A percentile compares a stretch with the other conserved stretches of the same genome.
phyloP scores from a whole-genome alignment of 2,888 invertebrate species.

The Pimpla rufipes region DNA sequence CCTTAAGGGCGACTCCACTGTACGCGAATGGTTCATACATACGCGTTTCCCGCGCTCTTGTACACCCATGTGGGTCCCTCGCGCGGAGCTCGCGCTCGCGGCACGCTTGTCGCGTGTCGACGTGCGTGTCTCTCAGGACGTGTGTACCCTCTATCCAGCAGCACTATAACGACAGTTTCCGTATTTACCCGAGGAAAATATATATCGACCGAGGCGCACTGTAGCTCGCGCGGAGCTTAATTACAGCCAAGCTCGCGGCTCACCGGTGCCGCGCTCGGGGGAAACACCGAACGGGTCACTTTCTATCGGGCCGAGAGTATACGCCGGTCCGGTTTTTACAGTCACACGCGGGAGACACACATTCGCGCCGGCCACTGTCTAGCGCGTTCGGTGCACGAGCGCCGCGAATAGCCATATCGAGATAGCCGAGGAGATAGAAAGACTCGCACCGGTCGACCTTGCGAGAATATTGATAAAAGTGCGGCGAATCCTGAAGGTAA shows the following conservation, averaged over 20 bases:
- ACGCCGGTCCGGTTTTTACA: conserved; percentile 52
- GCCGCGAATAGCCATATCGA: conserved; percentile 50
- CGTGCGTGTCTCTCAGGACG: conserved; percentile 16
- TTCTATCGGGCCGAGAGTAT: conserved; percentile 64
- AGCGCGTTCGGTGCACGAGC: conserved; percentile 35
- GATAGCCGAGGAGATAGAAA: conserved; percentile 38
- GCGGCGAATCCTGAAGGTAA: background rate
- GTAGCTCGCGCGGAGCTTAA: conserved; percentile 5
- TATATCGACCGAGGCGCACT: conserved; percentile 49
- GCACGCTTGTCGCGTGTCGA: conserved; percentile 37
- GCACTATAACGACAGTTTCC: conserved; percentile 66
- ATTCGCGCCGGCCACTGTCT: conserved; percentile 33
- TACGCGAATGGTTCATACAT: background rate
- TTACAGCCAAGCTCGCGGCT: conserved; percentile 32
- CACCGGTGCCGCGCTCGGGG: conserved; percentile 41
- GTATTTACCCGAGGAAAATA: conserved; percentile 67
- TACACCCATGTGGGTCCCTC: background rate
- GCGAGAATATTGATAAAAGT: conserved; percentile 66
- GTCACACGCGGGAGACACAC: conserved; percentile 6
- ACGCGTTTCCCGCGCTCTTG: conserved; percentile 27
- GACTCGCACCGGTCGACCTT: conserved; percentile 72
- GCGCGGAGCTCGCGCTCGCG: background rate
- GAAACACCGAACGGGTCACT: conserved; percentile 62
- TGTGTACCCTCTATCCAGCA: conserved; percentile 30
- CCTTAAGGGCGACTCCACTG: background rate